These are phyloP conservation scores for Corythaixoides concolor DNA, from an alignment of 2,113 vertebrate genomes.

Conservation along the genomic window DNA sequence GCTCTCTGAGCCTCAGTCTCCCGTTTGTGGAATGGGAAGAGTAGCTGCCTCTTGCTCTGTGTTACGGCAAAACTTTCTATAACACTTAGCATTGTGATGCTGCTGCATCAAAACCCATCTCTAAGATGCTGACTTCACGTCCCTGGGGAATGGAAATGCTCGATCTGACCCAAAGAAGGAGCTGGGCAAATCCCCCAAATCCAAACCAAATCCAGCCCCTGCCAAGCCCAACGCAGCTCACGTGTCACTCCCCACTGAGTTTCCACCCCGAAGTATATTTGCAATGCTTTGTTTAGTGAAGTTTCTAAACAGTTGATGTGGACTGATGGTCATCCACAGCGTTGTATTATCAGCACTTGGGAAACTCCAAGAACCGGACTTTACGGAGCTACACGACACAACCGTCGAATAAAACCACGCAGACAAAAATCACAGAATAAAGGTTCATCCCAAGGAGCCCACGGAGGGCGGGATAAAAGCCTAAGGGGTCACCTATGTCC, in stretches of 20 bases:
- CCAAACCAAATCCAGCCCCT: background rate
- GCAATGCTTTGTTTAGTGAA: background rate
- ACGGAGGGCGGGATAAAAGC: background rate
- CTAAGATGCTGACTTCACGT: background rate
- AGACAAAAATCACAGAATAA: background rate
- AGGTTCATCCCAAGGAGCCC: background rate
- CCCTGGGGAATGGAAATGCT: background rate
- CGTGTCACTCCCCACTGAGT: rapidly evolving
- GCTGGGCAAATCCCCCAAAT: background rate
- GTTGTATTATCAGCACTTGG: rapidly evolving
- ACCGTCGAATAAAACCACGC: rapidly evolving
- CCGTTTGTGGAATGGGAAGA: background rate
- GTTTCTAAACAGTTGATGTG: background rate
- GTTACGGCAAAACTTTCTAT: background rate
- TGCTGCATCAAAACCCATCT: background rate
- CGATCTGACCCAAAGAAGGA: background rate
- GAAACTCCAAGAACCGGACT: background rate
- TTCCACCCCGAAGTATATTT: background rate
- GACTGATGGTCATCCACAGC: rapidly evolving
- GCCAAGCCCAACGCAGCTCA: background rate
- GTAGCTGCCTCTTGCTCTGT: background rate
- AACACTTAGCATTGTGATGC: background rate
- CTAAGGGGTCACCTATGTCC: background rate
- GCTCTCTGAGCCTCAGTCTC: background rate
- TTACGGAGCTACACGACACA: rapidly evolving